These are phyloP conservation scores for Vombatus ursinus DNA, from an alignment of 2,113 vertebrate genomes.

Conservation along the genomic window DNA sequence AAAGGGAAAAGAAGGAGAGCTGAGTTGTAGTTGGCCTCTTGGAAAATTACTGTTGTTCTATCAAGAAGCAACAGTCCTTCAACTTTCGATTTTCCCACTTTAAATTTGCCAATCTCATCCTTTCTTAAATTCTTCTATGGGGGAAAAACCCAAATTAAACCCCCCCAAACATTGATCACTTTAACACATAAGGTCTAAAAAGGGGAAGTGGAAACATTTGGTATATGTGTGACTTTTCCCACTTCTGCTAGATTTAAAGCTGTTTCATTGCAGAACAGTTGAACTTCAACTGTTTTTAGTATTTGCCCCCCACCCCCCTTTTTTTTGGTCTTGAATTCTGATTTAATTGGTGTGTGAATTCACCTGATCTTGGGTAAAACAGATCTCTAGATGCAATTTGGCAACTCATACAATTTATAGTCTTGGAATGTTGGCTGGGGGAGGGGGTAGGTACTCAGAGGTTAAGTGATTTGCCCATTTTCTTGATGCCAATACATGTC, in stretches of 20 bases:
- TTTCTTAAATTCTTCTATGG: not conserved
- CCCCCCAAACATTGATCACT: not conserved
- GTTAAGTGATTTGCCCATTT: not conserved
- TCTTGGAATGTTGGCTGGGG: not conserved
- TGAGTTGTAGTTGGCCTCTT: not conserved
- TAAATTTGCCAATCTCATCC: not conserved
- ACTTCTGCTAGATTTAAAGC: not conserved
- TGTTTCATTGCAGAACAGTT: not conserved
- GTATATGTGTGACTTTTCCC: not conserved
- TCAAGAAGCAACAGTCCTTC: not conserved
- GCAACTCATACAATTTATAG: not conserved
- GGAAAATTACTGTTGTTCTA: not conserved
- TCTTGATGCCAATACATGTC: not conserved
- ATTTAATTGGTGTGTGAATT: not conserved
- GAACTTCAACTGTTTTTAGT: not conserved
- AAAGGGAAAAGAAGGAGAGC: not conserved
- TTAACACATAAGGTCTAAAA: not conserved
- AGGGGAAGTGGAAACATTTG: not conserved
- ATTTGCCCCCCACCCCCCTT: fast-evolving
- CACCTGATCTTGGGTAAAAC: not conserved
- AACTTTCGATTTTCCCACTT: not conserved
- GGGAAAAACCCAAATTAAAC: not conserved
- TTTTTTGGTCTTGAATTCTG: not conserved
- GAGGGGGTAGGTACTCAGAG: not conserved
- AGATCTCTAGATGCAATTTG: not conserved